Evolutionary conservation across 2,888 invertebrate species (phyloP).

Genomic region (Cantharis rufa): DNA sequence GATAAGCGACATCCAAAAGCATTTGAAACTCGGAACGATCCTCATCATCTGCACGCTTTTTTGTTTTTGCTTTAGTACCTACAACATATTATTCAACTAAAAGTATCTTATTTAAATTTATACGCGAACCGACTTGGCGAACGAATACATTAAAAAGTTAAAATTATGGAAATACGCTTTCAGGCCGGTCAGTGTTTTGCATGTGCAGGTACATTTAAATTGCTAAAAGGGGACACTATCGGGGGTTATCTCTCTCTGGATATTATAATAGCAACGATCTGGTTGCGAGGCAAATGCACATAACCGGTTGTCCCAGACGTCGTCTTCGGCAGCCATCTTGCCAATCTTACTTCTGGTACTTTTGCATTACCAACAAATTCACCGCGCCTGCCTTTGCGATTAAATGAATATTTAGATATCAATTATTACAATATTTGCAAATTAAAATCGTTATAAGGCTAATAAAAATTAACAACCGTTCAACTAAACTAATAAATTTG

Average conservation of each 20-base stretch:
- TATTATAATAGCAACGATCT: slow-evolving; percentile 52
- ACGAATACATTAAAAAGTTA: slow-evolving; percentile 42
- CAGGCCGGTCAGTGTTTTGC: slow-evolving; percentile 49
- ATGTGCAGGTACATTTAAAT: slow-evolving; percentile 57
- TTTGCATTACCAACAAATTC: slow-evolving; percentile 16
- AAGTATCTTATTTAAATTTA: slow-evolving; percentile 41
- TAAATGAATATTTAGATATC: not conserved
- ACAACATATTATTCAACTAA: not conserved
- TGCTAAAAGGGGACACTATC: slow-evolving; percentile 58
- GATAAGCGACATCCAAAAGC: slow-evolving; percentile 13
- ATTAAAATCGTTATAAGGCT: not conserved
- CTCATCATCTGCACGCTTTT: not conserved
- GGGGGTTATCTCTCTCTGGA: slow-evolving; percentile 52
- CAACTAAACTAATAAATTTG: not conserved
- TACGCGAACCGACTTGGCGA: slow-evolving; percentile 32
- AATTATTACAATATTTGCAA: not conserved
- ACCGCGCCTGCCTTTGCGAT: not conserved
- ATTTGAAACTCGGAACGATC: not conserved
- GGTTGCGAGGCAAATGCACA: slow-evolving; percentile 55
- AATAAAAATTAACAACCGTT: not conserved
- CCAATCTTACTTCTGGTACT: slow-evolving; percentile 34
- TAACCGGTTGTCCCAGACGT: slow-evolving; percentile 54
- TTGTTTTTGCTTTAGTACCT: not conserved
- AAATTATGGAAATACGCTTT: slow-evolving; percentile 43
- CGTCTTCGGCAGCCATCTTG: slow-evolving; percentile 52